Base-by-base conservation (phyloP, 1,140 invertebrate species). In the Philaenus spumarius region DNA sequence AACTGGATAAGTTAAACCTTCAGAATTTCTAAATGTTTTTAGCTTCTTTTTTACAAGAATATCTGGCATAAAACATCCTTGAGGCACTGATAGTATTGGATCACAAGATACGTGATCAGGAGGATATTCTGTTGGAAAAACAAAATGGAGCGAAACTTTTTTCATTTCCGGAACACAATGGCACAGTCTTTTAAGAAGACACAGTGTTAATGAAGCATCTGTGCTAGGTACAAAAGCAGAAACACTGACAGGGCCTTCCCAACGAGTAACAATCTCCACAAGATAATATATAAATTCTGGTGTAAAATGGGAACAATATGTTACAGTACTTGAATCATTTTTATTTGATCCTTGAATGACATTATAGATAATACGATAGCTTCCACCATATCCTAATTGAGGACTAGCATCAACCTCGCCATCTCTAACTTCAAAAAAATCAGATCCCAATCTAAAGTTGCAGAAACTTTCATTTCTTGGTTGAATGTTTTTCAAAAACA, bases 181-280 rank as follows among this genome's bases (percentile, higher is more conserved):
- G 62, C 83, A 85, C 24, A 85, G 71, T 11, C 81, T 77, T 26
- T 78, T 73, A 43, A 88, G 75, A 23, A 84, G 72, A 60, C 78
- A 74, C 60, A 86, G 73, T 5, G 82, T 77, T 22, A 82, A 66
- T 35, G 78, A 76, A 47, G 84, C 76, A 67, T 89, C 86, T 55
- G 77, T 76, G 52, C 81, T 78, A 1, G 86, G 85, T 15, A 83
- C 81, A 70, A 85, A 90, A 1, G 86, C 77, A 9, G 87, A 78
- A 1, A 90, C 72, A 63, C 85, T 87, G 4, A 90, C 75, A 0
- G 83, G 84, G 2, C 86, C 87, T 61, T 88, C 81, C 87, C 87
- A 86, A 68, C 78, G 72, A 64, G 71, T 75, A 1, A 80, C 80
- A n/a, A 90, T 77, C 69, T 87, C 84, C 9, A 80, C 76, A 14